Conservation (phyloP, 2,113 vertebrate genomes). For the Phalacrocorax brasilianus region DNA sequence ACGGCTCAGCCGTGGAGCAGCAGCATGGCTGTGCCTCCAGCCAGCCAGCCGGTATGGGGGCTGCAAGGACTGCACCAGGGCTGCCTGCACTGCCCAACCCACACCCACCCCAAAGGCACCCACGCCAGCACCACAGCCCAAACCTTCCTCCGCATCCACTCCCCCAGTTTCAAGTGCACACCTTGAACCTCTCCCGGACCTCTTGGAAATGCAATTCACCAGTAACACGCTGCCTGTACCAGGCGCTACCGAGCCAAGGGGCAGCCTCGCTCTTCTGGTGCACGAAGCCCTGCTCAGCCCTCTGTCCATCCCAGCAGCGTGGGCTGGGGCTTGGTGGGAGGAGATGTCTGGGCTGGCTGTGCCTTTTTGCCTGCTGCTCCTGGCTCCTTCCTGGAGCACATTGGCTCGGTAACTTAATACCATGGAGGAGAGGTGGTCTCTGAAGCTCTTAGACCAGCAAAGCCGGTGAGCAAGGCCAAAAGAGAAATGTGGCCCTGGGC, state of each 20-base stretch:
- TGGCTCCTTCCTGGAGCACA: not conserved
- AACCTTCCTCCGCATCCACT: rapidly evolving
- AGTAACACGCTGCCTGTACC: not conserved
- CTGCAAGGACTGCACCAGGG: not conserved
- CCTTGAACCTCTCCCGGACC: not conserved
- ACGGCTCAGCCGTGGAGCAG: not conserved
- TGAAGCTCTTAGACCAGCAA: not conserved
- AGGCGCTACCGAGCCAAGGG: rapidly evolving
- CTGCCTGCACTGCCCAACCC: not conserved
- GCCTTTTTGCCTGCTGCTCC: not conserved
- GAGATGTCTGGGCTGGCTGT: not conserved
- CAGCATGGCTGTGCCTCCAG: rapidly evolving
- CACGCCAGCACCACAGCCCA: not conserved
- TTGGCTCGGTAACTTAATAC: not conserved
- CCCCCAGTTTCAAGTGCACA: rapidly evolving
- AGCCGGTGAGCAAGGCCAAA: not conserved
- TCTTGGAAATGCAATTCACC: not conserved
- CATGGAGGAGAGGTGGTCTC: not conserved
- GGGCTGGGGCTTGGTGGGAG: not conserved
- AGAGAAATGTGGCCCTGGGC: not conserved
- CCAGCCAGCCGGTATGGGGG: not conserved
- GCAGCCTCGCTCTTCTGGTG: no score
- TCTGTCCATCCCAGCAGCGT: not conserved
- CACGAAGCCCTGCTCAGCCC: not conserved
- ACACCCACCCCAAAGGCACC: not conserved